These are phyloP conservation scores for Tetraneura akinire DNA, from an alignment of 1,140 invertebrate species.

Conservation along the genomic window DNA sequence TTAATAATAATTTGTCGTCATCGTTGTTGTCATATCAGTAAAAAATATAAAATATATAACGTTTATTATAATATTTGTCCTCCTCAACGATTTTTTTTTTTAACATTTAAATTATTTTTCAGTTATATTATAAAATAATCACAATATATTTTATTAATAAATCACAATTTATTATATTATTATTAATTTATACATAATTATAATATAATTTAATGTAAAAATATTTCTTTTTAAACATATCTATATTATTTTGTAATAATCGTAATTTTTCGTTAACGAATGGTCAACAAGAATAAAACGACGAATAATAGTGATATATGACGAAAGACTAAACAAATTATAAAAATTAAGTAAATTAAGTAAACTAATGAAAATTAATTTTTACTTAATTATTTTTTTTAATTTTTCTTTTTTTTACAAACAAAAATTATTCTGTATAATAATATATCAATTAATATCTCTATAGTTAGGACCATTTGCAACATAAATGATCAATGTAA, in stretches of 20 bases:
- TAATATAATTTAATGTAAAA: not conserved
- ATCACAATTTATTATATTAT: slow-evolving; percentile 39
- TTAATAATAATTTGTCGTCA: too few relatives aligned
- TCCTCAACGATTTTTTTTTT: too few relatives aligned
- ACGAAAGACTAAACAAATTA: slow-evolving; percentile 17
- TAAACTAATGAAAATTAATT: slow-evolving; percentile 36
- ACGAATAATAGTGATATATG: not conserved
- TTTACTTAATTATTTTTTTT: slow-evolving; percentile 20
- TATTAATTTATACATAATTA: slow-evolving; percentile 9
- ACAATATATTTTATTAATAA: slow-evolving; percentile 27
- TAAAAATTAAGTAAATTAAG: slow-evolving; percentile 21
- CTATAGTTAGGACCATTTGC: slow-evolving; percentile 37
- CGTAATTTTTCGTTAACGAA: not conserved
- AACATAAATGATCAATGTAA: slow-evolving; percentile 24
- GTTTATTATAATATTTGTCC: too few relatives aligned
- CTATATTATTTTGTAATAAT: slow-evolving; percentile 9
- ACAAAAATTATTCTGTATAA: slow-evolving; percentile 18
- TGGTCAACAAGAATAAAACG: not conserved
- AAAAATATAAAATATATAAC: too few relatives aligned
- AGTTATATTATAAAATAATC: too few relatives aligned
- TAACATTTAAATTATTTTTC: too few relatives aligned
- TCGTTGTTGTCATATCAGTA: too few relatives aligned
- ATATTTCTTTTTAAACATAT: slow-evolving; percentile 16
- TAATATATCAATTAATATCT: slow-evolving; percentile 43
- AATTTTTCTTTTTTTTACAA: slow-evolving; percentile 1